Percentiles rank a stretch among this genome's conserved stretches.
Evolutionary conservation across 1,140 invertebrate species (phyloP).

Genomic region (Drosophila pandora): DNA sequence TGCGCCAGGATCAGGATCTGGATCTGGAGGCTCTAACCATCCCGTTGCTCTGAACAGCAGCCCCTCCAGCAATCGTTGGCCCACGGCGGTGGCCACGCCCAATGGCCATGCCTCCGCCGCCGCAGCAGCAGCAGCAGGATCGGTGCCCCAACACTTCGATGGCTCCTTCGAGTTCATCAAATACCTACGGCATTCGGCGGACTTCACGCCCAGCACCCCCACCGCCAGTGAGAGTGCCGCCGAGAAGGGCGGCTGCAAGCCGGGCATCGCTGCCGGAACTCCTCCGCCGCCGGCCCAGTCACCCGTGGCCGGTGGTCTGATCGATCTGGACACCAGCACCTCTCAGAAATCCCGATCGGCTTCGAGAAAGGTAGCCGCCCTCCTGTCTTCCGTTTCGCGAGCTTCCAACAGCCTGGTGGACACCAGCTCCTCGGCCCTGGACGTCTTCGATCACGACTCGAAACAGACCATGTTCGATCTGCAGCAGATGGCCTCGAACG

Average conservation of each 20-base stretch:
- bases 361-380: constrained; percentile 72
- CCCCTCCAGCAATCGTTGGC: constrained; percentile 66
- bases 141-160: constrained; percentile 75
- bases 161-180: constrained; percentile 83
- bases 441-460: constrained; percentile 82
- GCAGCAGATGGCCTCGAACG: constrained; percentile 73
- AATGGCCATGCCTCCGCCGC: constrained; percentile 50
- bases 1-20: constrained; percentile 7
- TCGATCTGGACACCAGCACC: constrained; percentile 77
- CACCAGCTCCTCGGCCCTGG: constrained; percentile 59
- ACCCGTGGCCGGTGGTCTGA: constrained; percentile 55
- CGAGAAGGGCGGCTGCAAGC: constrained; percentile 44
- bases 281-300: constrained; percentile 58
- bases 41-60: constrained; percentile 18
- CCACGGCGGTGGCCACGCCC: constrained; percentile 67
- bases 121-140: constrained; percentile 25
- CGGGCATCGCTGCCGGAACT: constrained; percentile 36
- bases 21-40: constrained; percentile 19
- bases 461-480: constrained; percentile 81
- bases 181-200: constrained; percentile 79
- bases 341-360: constrained; percentile 77
- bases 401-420: constrained; percentile 74
- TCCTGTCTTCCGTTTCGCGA: constrained; percentile 77
- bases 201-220: constrained; percentile 57
- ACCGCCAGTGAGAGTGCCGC: constrained; percentile 25